phyloP scores from a whole-genome alignment of 1,140 invertebrate species.

The Saccostrea cuccullata region DNA sequence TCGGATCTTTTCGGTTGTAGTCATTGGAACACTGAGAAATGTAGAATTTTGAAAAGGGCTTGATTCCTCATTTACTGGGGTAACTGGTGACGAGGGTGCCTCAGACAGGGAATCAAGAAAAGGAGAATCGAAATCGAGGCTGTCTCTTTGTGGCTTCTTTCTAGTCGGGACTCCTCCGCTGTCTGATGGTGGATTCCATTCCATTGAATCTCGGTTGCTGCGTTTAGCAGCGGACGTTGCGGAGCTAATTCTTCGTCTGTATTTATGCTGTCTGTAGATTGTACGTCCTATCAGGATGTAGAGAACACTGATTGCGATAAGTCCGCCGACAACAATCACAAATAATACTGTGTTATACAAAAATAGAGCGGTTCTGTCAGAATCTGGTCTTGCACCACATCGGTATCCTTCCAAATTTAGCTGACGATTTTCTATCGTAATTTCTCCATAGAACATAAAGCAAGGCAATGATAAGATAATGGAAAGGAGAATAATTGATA shows the following conservation, averaged over 20 bases:
- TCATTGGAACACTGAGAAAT: conserved; percentile 1
- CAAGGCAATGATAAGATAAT: not conserved
- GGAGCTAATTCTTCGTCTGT: not conserved
- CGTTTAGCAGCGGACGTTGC: not conserved
- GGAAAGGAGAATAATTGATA: not conserved
- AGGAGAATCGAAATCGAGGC: conserved; percentile 39
- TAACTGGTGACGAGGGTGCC: not conserved
- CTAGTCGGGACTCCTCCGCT: not conserved
- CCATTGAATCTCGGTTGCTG: not conserved
- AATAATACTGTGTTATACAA: not conserved
- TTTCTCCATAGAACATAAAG: conserved; percentile 21
- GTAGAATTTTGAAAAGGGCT: not conserved
- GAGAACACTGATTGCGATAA: not conserved
- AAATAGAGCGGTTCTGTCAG: not conserved
- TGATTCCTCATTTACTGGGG: not conserved
- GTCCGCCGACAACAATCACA: not conserved
- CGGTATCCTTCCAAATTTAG: conserved; percentile 3
- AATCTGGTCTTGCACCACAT: not conserved
- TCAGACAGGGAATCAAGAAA: not conserved
- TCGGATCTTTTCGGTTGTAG: not conserved
- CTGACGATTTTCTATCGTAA: not conserved
- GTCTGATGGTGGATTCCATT: not conserved
- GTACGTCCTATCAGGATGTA: conserved; percentile 38
- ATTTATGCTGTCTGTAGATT: conserved; percentile 51
- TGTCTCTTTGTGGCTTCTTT: not conserved